A percentile compares a stretch with the other conserved stretches of the same genome.
Conservation (phyloP, 2,888 invertebrate species). For the Drosophila mulleri region DNA sequence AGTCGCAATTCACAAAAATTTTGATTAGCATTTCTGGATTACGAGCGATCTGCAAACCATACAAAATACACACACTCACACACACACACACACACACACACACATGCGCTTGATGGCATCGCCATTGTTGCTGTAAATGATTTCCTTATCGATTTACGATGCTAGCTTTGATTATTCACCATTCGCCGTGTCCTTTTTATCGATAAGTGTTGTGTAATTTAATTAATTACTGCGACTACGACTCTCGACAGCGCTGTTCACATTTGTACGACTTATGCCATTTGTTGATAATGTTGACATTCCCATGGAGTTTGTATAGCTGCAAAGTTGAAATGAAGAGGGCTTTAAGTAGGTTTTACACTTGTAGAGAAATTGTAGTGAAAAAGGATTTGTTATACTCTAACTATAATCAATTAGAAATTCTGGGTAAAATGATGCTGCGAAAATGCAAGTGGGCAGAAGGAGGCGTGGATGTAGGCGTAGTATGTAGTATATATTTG, state of each 20-base stretch:
- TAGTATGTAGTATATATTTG: too few relatives aligned
- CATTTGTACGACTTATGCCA: neutral
- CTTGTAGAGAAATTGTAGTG: neutral
- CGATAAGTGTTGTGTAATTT: constrained; percentile 9
- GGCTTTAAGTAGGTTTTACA: neutral
- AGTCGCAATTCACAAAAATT: constrained; percentile 24
- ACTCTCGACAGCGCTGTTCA: neutral
- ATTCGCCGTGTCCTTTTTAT: neutral
- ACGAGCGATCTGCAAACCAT: constrained; percentile 2
- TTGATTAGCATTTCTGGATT: constrained; percentile 12
- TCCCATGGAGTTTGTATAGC: neutral
- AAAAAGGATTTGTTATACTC: too few relatives aligned
- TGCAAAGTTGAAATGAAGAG: neutral
- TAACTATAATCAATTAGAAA: too few relatives aligned
- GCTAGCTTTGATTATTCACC: neutral
- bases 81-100: neutral
- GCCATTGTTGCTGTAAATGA: constrained; percentile 12
- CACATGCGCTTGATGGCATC: neutral
- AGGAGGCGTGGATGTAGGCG: too few relatives aligned
- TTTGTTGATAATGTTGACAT: neutral
- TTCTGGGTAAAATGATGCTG: too few relatives aligned
- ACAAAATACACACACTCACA: neutral
- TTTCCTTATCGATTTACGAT: constrained; percentile 14
- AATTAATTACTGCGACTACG: neutral
- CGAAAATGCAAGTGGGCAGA: too few relatives aligned